phyloP scores from a whole-genome alignment of 2,888 invertebrate genomes.

The Meiosimyza decipiens region DNA sequence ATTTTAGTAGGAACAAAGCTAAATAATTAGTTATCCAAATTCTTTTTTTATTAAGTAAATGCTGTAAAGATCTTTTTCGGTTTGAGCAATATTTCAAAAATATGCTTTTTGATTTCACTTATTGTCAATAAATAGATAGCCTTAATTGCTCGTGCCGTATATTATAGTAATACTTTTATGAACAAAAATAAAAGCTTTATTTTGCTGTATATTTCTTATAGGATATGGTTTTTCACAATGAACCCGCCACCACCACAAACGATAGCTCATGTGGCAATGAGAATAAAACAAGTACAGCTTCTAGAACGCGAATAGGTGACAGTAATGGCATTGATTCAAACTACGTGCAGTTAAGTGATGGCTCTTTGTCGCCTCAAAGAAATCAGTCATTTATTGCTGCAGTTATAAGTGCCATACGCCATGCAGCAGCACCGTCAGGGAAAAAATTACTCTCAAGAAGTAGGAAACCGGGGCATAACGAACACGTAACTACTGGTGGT shows the following conservation, averaged over 20 bases:
- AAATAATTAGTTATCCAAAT: too few species aligned
- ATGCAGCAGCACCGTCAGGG: slow-evolving; percentile 67
- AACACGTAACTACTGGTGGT: slow-evolving; percentile 55
- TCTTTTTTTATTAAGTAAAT: too few species aligned
- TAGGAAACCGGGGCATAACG: slow-evolving; percentile 46
- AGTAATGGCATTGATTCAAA: not conserved
- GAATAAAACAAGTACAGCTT: slow-evolving; percentile 20
- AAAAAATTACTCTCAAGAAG: slow-evolving; percentile 61
- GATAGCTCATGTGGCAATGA: slow-evolving; percentile 70
- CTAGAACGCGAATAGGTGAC: slow-evolving; percentile 55
- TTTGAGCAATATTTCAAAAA: too few species aligned
- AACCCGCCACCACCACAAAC: slow-evolving; percentile 79
- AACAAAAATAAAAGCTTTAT: too few species aligned
- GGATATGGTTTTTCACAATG: slow-evolving; percentile 84
- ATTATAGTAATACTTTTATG: too few species aligned
- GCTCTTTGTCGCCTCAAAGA: slow-evolving; percentile 72
- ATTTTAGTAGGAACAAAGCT: too few species aligned
- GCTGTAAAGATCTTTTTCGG: too few species aligned
- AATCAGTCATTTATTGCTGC: slow-evolving; percentile 78
- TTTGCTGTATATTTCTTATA: slow-evolving; percentile 51
- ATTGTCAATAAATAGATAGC: too few species aligned
- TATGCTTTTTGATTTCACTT: too few species aligned
- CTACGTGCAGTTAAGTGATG: slow-evolving; percentile 57
- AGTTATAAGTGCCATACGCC: slow-evolving; percentile 77
- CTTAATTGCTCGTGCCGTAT: too few species aligned